Conservation (phyloP, 2,113 vertebrate genomes). For the Pseudopipra pipra region DNA sequence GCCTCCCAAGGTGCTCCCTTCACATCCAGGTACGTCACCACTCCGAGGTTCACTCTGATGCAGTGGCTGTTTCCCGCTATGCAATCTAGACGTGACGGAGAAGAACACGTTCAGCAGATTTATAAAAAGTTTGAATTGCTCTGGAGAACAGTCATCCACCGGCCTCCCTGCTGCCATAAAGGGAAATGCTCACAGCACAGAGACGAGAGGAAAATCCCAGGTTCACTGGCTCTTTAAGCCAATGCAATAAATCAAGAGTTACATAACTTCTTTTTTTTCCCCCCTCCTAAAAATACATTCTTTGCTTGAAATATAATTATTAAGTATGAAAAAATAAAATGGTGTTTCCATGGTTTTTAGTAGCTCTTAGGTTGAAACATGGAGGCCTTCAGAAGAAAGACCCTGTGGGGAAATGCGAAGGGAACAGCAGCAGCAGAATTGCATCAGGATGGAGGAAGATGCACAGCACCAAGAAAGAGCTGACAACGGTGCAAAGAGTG, state of each 20-base stretch:
- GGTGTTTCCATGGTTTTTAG: slow-evolving; percentile 29
- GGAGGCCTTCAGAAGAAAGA: background rate
- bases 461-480: background rate
- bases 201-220: background rate
- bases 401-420: background rate
- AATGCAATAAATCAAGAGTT: slow-evolving; percentile 30
- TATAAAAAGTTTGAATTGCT: background rate
- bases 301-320: slow-evolving; percentile 41
- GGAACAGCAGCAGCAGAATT: background rate
- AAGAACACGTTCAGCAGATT: background rate
- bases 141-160: background rate
- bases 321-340: slow-evolving; percentile 46
- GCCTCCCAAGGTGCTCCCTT: background rate
- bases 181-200: background rate
- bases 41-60: rapidly evolving
- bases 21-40: rapidly evolving
- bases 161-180: slow-evolving; percentile 9
- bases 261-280: background rate
- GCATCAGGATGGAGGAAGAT: background rate
- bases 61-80: rapidly evolving
- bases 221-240: slow-evolving; percentile 20
- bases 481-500: rapidly evolving
- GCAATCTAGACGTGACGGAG: background rate
- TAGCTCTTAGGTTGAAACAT: background rate
- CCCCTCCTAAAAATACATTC: slow-evolving; percentile 12